phyloP scores from a whole-genome alignment of 92 coral and sea anemone species.

The Paragorgia papillata region DNA sequence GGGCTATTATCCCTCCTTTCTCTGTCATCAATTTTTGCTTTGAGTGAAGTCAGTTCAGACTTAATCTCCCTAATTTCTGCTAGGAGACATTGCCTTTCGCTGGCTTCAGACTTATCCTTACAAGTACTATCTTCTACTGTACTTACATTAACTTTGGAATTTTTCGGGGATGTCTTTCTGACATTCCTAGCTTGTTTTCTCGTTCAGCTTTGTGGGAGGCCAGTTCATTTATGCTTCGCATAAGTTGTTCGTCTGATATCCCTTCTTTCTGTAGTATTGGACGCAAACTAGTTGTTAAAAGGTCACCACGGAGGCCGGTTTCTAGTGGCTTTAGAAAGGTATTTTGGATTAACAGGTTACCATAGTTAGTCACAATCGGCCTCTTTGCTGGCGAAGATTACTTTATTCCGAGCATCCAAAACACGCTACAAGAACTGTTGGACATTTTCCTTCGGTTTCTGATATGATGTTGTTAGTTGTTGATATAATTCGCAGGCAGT shows the following conservation, averaged over 20 bases:
- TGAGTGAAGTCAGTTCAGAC: too few relatives aligned
- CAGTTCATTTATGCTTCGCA: constrained; percentile 63
- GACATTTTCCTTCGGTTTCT: constrained; percentile 44
- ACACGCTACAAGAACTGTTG: constrained; percentile 58
- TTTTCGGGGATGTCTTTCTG: too few relatives aligned
- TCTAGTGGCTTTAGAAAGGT: constrained; percentile 61
- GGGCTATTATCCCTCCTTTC: too few relatives aligned
- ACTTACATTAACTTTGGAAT: too few relatives aligned
- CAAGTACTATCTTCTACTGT: too few relatives aligned
- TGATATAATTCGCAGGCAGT: constrained; percentile 46
- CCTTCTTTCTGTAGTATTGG: constrained; percentile 35
- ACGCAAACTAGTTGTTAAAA: constrained; percentile 42
- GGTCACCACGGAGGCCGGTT: constrained; percentile 57
- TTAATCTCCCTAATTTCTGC: too few relatives aligned
- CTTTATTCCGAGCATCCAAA: constrained; percentile 61
- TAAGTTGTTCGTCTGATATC: constrained; percentile 55
- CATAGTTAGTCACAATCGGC: constrained; percentile 70
- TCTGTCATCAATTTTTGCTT: too few relatives aligned
- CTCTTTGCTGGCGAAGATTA: constrained; percentile 65
- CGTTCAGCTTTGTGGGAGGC: constrained; percentile 60
- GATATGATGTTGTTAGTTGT: constrained; percentile 48
- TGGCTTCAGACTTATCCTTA: too few relatives aligned
- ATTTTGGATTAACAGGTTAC: constrained; percentile 53
- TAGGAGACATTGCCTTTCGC: too few relatives aligned
- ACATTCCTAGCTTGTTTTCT: too few relatives aligned